phyloP scores from a whole-genome alignment of 1,140 invertebrate genomes.

The Oedothorax gibbosus region DNA sequence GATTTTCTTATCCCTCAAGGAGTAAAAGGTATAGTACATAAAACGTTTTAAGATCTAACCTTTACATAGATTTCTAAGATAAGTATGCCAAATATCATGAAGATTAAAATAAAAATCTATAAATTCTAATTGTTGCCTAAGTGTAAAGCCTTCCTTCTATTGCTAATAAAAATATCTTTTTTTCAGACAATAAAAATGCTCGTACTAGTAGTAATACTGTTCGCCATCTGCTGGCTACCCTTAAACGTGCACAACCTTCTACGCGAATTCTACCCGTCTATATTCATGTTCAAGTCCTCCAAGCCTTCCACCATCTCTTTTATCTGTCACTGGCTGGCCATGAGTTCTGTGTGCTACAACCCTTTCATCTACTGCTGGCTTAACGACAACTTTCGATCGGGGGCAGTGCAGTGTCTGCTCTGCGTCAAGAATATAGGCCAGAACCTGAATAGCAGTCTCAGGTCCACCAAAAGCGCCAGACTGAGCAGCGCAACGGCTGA shows the following conservation, averaged over 20 bases:
- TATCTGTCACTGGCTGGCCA: constrained; percentile 73
- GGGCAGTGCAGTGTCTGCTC: constrained; percentile 83
- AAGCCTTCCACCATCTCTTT: constrained; percentile 74
- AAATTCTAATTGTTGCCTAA: too few relatives aligned
- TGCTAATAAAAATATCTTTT: too few relatives aligned
- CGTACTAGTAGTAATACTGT: constrained; percentile 69
- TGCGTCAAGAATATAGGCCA: constrained; percentile 75
- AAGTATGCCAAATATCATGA: too few relatives aligned
- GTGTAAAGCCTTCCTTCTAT: too few relatives aligned
- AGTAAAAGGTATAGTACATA: background rate
- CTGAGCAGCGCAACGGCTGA: background rate
- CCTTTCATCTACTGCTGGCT: constrained; percentile 73
- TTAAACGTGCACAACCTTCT: constrained; percentile 67
- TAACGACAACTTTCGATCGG: constrained; percentile 63
- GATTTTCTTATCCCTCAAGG: background rate
- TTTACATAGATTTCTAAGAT: too few relatives aligned
- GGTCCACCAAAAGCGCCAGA: background rate
- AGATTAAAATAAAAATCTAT: too few relatives aligned
- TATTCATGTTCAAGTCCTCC: constrained; percentile 62
- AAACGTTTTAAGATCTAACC: too few relatives aligned
- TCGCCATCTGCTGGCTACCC: constrained; percentile 71
- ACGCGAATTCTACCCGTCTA: constrained; percentile 62
- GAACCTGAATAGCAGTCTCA: background rate
- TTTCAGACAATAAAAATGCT: constrained; percentile 72
- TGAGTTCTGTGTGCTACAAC: constrained; percentile 76